Conservation (phyloP, 2,888 invertebrate species). For the Xylota sylvarum region DNA sequence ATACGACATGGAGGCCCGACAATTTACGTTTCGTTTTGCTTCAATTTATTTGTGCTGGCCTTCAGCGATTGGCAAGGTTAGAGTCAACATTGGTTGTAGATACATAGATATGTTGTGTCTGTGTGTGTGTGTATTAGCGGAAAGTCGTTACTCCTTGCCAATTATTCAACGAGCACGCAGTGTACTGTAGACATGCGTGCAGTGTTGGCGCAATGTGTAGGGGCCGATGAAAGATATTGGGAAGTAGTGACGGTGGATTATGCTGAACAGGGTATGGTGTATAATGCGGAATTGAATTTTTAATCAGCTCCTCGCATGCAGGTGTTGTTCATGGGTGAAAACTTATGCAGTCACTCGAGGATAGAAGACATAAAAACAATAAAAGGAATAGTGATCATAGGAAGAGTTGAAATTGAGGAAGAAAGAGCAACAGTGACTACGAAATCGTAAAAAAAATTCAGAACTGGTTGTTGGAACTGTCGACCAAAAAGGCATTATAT, state of each 20-base stretch:
- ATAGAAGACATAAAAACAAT: background rate
- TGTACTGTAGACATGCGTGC: conserved; percentile 30
- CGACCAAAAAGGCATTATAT: too few relatives aligned
- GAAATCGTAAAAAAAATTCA: too few relatives aligned
- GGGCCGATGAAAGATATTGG: conserved; percentile 14
- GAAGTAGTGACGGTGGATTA: conserved; percentile 22
- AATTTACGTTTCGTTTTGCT: conserved; percentile 54
- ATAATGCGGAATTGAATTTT: conserved; percentile 51
- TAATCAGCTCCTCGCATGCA: conserved; percentile 24
- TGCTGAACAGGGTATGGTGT: conserved; percentile 9
- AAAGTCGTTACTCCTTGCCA: conserved; percentile 64
- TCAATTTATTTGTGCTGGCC: conserved; percentile 65
- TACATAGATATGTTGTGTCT: conserved; percentile 25
- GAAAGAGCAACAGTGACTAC: too few relatives aligned
- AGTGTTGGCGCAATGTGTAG: conserved; percentile 9
- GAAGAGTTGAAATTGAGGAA: too few relatives aligned
- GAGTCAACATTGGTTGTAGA: conserved; percentile 46
- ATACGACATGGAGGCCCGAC: conserved; percentile 72
- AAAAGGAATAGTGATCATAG: too few relatives aligned
- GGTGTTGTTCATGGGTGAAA: conserved; percentile 7
- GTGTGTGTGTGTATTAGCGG: conserved; percentile 3
- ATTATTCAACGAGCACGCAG: conserved; percentile 54
- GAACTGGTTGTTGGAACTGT: too few relatives aligned
- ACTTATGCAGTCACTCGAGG: background rate
- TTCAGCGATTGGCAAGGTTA: conserved; percentile 71